A percentile compares a stretch with the other conserved stretches of the same genome.
phyloP scores from a whole-genome alignment of 2,113 vertebrate species.

The Cynocephalus volans region DNA sequence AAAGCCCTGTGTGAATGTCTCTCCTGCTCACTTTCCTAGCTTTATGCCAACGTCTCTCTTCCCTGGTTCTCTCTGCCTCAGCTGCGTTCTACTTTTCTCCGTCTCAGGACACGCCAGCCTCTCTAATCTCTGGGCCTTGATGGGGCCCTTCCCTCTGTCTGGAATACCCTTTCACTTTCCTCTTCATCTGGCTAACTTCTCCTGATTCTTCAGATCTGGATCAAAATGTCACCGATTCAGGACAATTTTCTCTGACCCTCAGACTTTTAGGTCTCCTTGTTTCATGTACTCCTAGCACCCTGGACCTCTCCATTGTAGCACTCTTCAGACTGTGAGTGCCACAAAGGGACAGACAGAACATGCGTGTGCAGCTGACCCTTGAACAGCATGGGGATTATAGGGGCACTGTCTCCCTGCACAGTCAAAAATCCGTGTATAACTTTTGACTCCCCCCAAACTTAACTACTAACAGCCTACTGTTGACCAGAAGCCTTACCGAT shows the following conservation, averaged over 20 bases:
- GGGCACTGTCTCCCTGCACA: too few relatives aligned
- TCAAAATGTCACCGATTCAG: background rate
- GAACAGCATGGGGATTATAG: too few relatives aligned
- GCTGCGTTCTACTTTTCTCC: background rate
- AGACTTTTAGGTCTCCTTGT: background rate
- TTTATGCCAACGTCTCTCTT: slow-evolving; percentile 12
- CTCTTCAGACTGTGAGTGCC: background rate
- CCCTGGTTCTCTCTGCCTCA: background rate
- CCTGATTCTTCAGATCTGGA: slow-evolving; percentile 23
- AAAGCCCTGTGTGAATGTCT: background rate
- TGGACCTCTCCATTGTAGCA: background rate
- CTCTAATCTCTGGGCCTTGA: background rate
- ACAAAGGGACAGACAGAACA: background rate
- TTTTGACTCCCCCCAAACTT: too few relatives aligned
- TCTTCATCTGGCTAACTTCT: background rate
- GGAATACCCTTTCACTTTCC: background rate
- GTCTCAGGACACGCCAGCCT: background rate
- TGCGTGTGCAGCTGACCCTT: too few relatives aligned
- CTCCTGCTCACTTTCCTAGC: background rate
- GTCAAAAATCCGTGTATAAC: too few relatives aligned
- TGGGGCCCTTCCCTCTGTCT: background rate
- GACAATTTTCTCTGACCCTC: background rate
- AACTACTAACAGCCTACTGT: too few relatives aligned
- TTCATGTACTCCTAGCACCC: background rate
- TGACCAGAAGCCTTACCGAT: too few relatives aligned